Evolutionary conservation across 2,113 vertebrate genomes (phyloP).

Genomic region (Cynocephalus volans): DNA sequence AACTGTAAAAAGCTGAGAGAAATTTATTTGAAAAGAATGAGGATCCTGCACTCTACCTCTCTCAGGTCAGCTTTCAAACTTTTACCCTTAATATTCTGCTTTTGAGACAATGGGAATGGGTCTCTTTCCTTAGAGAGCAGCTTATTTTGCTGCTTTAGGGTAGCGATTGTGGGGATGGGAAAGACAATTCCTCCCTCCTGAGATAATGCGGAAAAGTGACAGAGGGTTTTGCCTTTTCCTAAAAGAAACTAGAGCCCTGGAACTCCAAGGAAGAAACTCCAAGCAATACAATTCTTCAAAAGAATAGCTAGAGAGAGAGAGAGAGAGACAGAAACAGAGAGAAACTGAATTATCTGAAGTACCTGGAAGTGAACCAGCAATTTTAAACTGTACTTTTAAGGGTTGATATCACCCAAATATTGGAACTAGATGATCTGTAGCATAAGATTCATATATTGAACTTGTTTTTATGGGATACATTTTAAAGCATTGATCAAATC

Average conservation of each 20-base stretch:
- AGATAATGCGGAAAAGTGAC: background rate
- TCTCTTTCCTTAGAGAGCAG: background rate
- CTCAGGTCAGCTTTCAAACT: conserved; percentile 61
- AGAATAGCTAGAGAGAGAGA: background rate
- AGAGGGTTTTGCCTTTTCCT: background rate
- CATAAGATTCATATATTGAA: background rate
- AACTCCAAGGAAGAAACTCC: background rate
- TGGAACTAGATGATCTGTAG: background rate
- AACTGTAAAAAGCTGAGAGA: background rate
- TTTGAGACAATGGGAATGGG: background rate
- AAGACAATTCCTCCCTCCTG: background rate
- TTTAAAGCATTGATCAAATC: background rate
- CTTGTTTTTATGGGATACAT: background rate
- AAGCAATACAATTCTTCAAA: background rate
- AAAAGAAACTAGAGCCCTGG: background rate
- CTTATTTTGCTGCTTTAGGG: background rate
- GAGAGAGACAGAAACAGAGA: background rate
- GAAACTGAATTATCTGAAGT: background rate
- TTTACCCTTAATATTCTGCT: background rate
- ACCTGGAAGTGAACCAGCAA: background rate
- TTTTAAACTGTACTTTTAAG: background rate
- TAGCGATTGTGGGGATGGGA: background rate
- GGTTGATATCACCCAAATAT: background rate
- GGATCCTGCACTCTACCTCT: background rate
- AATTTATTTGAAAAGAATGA: background rate